Evolutionary conservation across 2,113 vertebrate species (phyloP), one percentile per base, ranked within the genome.

Genomic region (Asarcornis scutulata): DNA sequence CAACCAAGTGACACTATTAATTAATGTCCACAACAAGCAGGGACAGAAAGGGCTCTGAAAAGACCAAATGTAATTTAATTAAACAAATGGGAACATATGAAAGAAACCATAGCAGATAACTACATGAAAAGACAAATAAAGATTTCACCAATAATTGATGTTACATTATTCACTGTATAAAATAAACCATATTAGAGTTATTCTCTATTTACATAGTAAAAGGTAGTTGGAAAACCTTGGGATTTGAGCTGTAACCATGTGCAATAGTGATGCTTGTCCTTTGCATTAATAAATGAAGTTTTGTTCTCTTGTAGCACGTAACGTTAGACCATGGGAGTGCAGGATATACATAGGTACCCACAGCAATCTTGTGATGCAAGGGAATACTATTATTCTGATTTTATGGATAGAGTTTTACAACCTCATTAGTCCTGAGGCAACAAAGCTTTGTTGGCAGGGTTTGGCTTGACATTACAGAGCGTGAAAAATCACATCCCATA

Each of bases 1-100:
- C 95, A 97, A 96, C 87, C 89, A 88, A 96, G 87, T 96, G 95
- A 95, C 94, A 95, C 95, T 93, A 93, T 97, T 95, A 97, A 98
- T 98, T 97, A 95, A 93, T 82, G 94, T 97, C 96, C 96, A 78
- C 78, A 94, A 89, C 60, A 93, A 95, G 78, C 11, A 63, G 83
- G 86, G 91, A 96, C 90, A 83, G 91, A 94, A 95, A 92, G 69
- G 92, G 95, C 64, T 97, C 92, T 0, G 4, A 87, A 93, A 92
- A 89, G 91, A 95, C 91, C 81, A 66, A 88, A 87, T 36, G 16
- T 94, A 96, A 96, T 97, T 96, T 94, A 97, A 97, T 96, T 96
- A 97, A 95, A 96, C 88, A 93, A 96, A 97, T 87, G 89, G 87
- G 83, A 93, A 66, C 55, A 25, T 32, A 96, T 4, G 16, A 93